Evolutionary conservation across 2,888 invertebrate genomes (phyloP), one percentile per base, ranked within the genome.

Genomic region (Sympetrum striolatum): DNA sequence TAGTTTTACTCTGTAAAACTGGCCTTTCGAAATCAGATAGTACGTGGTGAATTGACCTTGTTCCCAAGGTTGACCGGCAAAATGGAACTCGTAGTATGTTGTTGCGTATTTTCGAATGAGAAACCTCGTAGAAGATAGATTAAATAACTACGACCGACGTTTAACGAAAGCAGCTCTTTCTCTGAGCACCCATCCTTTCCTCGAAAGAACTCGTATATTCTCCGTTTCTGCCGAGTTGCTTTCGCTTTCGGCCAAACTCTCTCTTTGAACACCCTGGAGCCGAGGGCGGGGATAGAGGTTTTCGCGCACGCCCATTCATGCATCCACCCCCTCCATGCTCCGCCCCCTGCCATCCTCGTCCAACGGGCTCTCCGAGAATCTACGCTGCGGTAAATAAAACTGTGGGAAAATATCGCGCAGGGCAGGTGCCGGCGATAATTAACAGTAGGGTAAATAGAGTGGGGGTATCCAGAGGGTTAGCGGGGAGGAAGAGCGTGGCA

Each of bases 341-440:
- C 86, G 81, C 86, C 86, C 86, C 58, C 48, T 81, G n/a, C 48
- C 60, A 35, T 25, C 37, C 31, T 12, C 60, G 60, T 10, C 60
- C 86, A 60, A 58, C 64, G 37, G 37, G 73, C 25, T 31, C 73
- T 14, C 73, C 12, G 73, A 73, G 73, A 73, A 73, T 31, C 31
- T 31, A 73, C 37, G 81, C 44, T 90, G 91, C 35, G 90, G 91
- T 8, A 91, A 73, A 86, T 64, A 80, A 90, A 80, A 90, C 80
- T 90, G 91, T 91, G 91, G 91, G 91, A 91, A 91, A 90, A 60
- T 90, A 79, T 80, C 64, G 44, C 48, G 64, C n/a, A 64, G 80
- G 81, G 90, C 91, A 91, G 91, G 91, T 91, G 91, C 64, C 90
- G 80, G 60, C 79, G 90, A 90, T 91, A 91, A 91, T 91, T 91